Base-by-base conservation (phyloP, 2,888 invertebrate genomes). In the Chironomus tentans region DNA sequence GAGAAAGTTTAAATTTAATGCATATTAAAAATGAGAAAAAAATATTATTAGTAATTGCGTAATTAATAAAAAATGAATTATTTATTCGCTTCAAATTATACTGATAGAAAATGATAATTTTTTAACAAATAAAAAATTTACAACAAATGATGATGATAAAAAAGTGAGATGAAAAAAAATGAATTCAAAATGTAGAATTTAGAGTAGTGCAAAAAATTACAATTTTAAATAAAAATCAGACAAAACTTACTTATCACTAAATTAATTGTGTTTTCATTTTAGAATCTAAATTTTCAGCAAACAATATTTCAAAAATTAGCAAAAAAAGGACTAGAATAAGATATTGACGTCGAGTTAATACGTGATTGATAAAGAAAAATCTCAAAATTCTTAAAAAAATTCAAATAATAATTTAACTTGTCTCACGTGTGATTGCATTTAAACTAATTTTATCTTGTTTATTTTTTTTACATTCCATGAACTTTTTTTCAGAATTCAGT, bases 81-180 rank as follows among this genome's bases (percentile, higher is more conserved):
- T 74, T 74, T 74, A 74, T 74, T 74, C 74, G 74, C 74, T 74
- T 74, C 68, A 62, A 73, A 71, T 48, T 68, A 68, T 74, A 74
- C 65, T 72, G 38, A 38, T 38, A 38, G 38, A 38, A 62, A 28
- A 72, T 13, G 15, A 61, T 15, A 72, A 72, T 22, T 74, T 74
- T 74, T 74, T 74, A 68, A 68, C 21, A 65, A 47, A 21, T 65
- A 56, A 56, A 71, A 71, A 61, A 71, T 73, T 46, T 38, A 22
- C 50, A 73, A 38, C 38, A 38, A 38, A 38, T 38, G 38, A 38
- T 38, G 38, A 38, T 38, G 38, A 38, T 38, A 38, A 38, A 38
- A 38, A 38, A 38, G 38, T 38, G 38, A 38, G 38, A 38, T 38
- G 38, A 71, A 73, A 62, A 73, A 73, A 73, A 73, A 46, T 46